Base-by-base conservation (phyloP, 2,113 vertebrate species). In the Talpa occidentalis region DNA sequence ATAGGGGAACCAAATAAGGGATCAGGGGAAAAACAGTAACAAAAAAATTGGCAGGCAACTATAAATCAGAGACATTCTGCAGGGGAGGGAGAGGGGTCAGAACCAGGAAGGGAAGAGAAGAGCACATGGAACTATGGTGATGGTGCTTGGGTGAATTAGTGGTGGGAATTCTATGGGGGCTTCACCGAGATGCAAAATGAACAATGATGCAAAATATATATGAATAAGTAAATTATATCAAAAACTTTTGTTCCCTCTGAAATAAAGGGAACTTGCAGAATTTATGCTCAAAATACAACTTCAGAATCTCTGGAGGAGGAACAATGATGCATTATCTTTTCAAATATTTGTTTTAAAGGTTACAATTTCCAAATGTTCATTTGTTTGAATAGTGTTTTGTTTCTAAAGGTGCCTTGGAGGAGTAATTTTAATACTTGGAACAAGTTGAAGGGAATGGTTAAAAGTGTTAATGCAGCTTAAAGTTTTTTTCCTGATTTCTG, bases 341-440 rank as follows among this genome's bases (percentile, higher is more conserved):
- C 2, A 91, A 78, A 56, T 86, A 94, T 70, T 80, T 94, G 54
- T 90, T 92, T 49, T 76, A 60, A 82, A 92, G 22, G 40, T 84
- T 76, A 88, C 32, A 62, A 35, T 88, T 92, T 80, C 37, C 30
- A 10, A 74, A 22, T 35, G 54, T 40, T 77, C 32, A 66, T 85
- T 95, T 92, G 40, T 47, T 74, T 78, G 35, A 73, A 47, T 14
- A 52, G 35, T 67, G 19, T 44, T 93, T 90, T 69, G 54, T 73
- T 69, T 83, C 49, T 28, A 69, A 83, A 88, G 66, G 47, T 77
- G 14, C 85, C n/a, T 73, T 3, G 42, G 30, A 93, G 1, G 28
- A 78, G 2, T 67, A 78, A 88, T 26, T 92, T 3, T n/a, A 88
- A 64, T 70, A 59, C 30, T 32, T 76, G 32, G 15, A 56, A 47